Evolutionary conservation across 2,888 invertebrate genomes (phyloP).

Genomic region (Siphonodentalium dalli): DNA sequence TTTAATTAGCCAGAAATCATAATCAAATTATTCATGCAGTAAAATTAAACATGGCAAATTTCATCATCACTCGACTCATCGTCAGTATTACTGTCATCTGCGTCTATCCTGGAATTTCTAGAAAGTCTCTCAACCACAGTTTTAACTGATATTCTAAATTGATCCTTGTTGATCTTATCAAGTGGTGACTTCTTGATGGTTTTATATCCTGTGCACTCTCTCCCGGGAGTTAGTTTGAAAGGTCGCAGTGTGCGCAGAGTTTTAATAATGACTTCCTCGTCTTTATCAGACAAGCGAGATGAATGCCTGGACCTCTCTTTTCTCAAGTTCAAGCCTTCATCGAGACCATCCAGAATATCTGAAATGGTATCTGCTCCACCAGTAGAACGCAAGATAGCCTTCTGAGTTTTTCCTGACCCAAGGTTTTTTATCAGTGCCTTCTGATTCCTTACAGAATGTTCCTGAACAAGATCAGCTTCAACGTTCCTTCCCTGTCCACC

Average conservation of each 20-base stretch:
- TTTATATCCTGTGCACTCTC: neutral
- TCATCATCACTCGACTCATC: no score
- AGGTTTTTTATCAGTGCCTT: neutral
- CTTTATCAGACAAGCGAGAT: neutral
- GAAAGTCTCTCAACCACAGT: no score
- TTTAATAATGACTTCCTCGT: neutral
- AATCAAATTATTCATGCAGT: no score
- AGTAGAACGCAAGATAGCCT: neutral
- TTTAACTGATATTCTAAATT: no score
- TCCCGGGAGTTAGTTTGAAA: neutral
- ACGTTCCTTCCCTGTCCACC: neutral
- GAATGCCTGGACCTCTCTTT: neutral
- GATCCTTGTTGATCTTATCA: no score
- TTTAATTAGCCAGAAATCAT: no score
- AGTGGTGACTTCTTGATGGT: no score
- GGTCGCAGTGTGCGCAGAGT: neutral
- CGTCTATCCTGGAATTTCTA: no score
- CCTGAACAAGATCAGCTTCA: conserved; percentile 4
- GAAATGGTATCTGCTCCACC: neutral
- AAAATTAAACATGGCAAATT: no score
- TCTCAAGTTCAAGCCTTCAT: neutral
- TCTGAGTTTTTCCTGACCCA: neutral
- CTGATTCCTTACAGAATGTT: conserved; percentile 5
- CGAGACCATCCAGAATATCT: neutral
- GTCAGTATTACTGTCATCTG: no score